Evolutionary conservation across 2,113 vertebrate species (phyloP), one percentile per base, ranked within the genome.

Genomic region (Beaufortia kweichowensis): DNA sequence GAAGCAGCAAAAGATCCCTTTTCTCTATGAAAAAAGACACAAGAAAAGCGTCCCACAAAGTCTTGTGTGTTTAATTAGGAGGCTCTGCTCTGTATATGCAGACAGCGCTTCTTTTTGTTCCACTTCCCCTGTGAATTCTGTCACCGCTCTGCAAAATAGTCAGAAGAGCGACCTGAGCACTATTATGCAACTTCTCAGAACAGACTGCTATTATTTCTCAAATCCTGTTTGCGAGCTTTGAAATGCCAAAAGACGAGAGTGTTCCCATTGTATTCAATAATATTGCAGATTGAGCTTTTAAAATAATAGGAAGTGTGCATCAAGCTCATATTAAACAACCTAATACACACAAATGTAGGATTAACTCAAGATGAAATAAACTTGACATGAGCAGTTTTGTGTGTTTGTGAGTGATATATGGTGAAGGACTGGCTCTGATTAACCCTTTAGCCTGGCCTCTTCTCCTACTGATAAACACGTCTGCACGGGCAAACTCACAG

Each of bases 361-460:
- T 29, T 7, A 59, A 4, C 41, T 53, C 7, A 61, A 3, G 1
- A 60, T 21, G 5, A n/a, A 50, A 50, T 41, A 8, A 66, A 14
- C 19, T 77, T 12, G 57, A 14, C 19, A 15, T 24, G n/a, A 43
- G 55, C 26, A n/a, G 55, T 4, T 15, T 48, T 64, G 26, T 79
- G 41, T 65, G 57, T 69, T 26, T 63, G 62, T 56, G 57, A 29
- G 63, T 48, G 56, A 65, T 77, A 56, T 69, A 33, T 46, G 41
- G 48, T 48, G 43, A 26, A 73, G 46, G 60, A 23, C 81, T 68
- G 88, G 83, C 79, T 91, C 88, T 91, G 92, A 93, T 94, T 94
- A 94, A 91, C 89, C 90, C 89, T 90, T 93, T 90, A 92, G 87
- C 90, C 91, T 90, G 86, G 87, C 88, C 90, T 86, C 67, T 59